Percentiles rank a stretch among this genome's conserved stretches.
Evolutionary conservation across 2,113 vertebrate genomes (phyloP).

Genomic region (Cervus canadensis): DNA sequence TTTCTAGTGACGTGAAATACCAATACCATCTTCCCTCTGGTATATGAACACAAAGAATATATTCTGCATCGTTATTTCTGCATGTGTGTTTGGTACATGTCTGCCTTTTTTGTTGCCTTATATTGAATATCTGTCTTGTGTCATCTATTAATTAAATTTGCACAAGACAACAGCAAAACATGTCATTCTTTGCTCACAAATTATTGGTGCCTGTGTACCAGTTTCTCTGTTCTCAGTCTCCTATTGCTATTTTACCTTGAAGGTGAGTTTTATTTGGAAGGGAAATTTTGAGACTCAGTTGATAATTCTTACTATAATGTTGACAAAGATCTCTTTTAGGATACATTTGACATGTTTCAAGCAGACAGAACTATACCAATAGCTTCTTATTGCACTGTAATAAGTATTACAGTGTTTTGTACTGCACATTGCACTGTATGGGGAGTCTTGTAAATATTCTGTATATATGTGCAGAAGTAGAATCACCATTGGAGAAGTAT

Average conservation of each 20-base stretch:
- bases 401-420: not conserved
- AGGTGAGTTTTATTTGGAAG: not conserved
- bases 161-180: not conserved
- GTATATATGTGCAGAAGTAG: not conserved
- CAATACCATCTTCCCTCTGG: not conserved
- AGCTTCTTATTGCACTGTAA: not conserved
- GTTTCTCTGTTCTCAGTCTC: not conserved
- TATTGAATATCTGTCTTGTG: not conserved
- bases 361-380: not conserved
- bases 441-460: not conserved
- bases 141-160: not conserved
- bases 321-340: not conserved
- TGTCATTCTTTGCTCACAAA: not conserved
- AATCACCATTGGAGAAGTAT: not conserved
- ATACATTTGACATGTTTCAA: not conserved
- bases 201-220: not conserved
- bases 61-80: not conserved
- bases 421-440: not conserved
- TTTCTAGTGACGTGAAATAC: not conserved
- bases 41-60: not conserved
- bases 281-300: not conserved
- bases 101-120: not conserved
- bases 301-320: not conserved
- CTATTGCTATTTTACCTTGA: not conserved
- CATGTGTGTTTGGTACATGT: not conserved